phyloP scores from a whole-genome alignment of 2,888 invertebrate species.

The Cremastinae sp. region DNA sequence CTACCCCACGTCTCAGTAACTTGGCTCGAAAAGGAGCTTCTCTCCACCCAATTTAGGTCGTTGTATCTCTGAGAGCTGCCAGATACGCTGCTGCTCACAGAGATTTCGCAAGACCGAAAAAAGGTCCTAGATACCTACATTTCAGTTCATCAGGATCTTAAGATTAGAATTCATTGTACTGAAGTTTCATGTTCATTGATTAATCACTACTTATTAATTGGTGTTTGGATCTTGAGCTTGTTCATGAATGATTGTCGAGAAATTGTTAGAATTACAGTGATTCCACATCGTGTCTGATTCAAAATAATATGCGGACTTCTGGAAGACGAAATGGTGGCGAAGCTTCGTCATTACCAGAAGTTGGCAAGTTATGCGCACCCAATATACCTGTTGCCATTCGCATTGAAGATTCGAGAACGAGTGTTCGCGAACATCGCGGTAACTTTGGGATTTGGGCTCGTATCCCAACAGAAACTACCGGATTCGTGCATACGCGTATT shows the following conservation, averaged over 20 bases:
- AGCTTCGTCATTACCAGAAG: conserved; percentile 48
- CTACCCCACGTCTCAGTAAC: conserved; percentile 72
- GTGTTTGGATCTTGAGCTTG: too few species aligned
- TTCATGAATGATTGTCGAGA: too few species aligned
- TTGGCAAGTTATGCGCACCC: conserved; percentile 36
- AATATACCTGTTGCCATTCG: conserved; percentile 51
- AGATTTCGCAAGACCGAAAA: too few species aligned
- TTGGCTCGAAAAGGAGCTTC: conserved; percentile 41
- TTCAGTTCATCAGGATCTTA: too few species aligned
- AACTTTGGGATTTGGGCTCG: conserved; percentile 40
- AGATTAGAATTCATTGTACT: too few species aligned
- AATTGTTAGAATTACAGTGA: neutral
- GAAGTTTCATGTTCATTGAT: too few species aligned
- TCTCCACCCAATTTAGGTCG: neutral
- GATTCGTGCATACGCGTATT: conserved; percentile 22
- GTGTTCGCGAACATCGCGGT: conserved; percentile 53
- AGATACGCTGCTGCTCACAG: too few species aligned
- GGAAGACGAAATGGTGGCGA: conserved; percentile 26
- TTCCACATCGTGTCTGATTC: conserved; percentile 6
- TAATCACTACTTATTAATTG: too few species aligned
- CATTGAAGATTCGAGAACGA: conserved; percentile 49
- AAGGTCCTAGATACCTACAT: too few species aligned
- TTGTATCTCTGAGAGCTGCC: too few species aligned
- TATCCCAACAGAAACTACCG: conserved; percentile 39
- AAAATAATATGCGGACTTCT: conserved; percentile 12